Evolutionary conservation across 2,888 invertebrate genomes (phyloP).

Genomic region (Poecilus cupreus): DNA sequence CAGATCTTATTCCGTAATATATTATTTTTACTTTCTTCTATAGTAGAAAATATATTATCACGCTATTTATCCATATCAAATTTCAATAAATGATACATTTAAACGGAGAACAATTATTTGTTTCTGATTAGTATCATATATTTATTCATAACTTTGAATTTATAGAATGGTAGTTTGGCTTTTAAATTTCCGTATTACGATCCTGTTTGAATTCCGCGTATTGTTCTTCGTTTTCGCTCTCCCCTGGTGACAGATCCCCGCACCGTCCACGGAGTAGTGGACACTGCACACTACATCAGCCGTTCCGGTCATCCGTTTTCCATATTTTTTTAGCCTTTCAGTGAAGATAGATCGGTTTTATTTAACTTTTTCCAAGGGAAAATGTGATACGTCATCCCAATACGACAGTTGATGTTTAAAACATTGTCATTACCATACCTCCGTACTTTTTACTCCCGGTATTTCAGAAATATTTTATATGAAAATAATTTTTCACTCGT

Average conservation of each 20-base stretch:
- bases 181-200: neutral
- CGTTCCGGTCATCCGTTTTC: conserved; percentile 41
- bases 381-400: conserved; percentile 46
- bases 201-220: neutral
- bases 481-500: conserved; percentile 14
- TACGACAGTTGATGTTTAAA: conserved; percentile 45
- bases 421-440: conserved; percentile 42
- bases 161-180: too few species aligned
- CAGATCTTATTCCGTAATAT: too few species aligned
- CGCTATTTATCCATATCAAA: too few species aligned
- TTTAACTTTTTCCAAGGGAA: conserved; percentile 47
- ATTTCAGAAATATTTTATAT: conserved; percentile 2
- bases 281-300: conserved; percentile 46
- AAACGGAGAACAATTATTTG: too few species aligned
- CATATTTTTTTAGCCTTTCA: conserved; percentile 47
- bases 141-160: too few species aligned
- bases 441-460: conserved; percentile 8
- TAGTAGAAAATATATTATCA: too few species aligned
- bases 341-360: conserved; percentile 53
- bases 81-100: too few species aligned
- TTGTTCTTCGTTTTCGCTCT: conserved; percentile 1
- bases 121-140: too few species aligned
- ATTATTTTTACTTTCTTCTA: too few species aligned
- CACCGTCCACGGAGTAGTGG: conserved; percentile 4
- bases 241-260: neutral